phyloP scores from a whole-genome alignment of 2,888 invertebrate genomes.

The Cremastobaeus sp. region DNA sequence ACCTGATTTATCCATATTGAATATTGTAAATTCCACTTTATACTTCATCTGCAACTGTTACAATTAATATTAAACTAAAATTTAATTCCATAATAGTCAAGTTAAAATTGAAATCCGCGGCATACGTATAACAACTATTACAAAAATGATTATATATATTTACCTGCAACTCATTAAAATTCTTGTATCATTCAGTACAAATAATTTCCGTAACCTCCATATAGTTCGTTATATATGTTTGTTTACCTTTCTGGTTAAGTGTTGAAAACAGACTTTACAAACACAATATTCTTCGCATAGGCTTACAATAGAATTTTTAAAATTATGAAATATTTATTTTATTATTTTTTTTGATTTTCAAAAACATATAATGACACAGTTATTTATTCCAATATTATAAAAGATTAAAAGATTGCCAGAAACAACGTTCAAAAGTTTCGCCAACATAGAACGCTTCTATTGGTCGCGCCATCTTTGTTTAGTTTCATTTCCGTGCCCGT shows the following conservation, averaged over 20 bases:
- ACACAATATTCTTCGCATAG: not conserved
- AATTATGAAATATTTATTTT: slow-evolving; percentile 2
- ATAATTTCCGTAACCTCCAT: not conserved
- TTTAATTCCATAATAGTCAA: not conserved
- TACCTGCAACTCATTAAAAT: slow-evolving; percentile 7
- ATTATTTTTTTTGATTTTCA: not conserved
- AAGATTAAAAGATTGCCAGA: not conserved
- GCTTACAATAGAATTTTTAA: not conserved
- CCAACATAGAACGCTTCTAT: slow-evolving; percentile 5
- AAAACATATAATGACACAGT: slow-evolving; percentile 3
- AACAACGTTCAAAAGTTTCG: not conserved
- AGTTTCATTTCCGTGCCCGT: not conserved
- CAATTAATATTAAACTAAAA: not conserved
- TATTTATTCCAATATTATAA: slow-evolving; percentile 1
- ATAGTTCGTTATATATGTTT: too few relatives aligned
- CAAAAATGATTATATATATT: slow-evolving; percentile 4
- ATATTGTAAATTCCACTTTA: not conserved
- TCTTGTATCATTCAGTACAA: slow-evolving; percentile 5
- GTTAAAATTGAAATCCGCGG: not conserved
- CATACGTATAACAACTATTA: not conserved
- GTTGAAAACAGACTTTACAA: not conserved
- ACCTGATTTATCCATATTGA: slow-evolving; percentile 6
- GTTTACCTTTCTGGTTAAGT: slow-evolving; percentile 1
- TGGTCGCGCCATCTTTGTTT: slow-evolving; percentile 14
- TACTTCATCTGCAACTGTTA: not conserved